A percentile compares a stretch with the other conserved stretches of the same genome.
Evolutionary conservation across 1,140 invertebrate species (phyloP).

Genomic region (Trichonephila clavipes): DNA sequence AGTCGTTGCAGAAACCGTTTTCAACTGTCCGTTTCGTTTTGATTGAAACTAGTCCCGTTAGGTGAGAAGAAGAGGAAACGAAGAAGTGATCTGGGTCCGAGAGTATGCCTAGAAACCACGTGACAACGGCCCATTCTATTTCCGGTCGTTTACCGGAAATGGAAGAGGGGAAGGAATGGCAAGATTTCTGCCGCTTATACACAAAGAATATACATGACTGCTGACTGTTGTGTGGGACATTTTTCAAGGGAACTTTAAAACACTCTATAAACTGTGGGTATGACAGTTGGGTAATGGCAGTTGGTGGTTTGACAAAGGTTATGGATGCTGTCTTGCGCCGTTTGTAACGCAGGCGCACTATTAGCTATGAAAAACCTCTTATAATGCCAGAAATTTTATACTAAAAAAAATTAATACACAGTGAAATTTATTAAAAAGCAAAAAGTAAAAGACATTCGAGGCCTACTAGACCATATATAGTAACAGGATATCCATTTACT

Average conservation of each 20-base stretch:
- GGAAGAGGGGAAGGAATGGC: conserved; percentile 67
- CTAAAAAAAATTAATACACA: too few relatives aligned
- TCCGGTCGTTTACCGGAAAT: conserved; percentile 73
- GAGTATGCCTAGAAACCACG: conserved; percentile 62
- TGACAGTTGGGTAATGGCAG: conserved; percentile 59
- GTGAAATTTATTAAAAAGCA: too few relatives aligned
- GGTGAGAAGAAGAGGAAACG: conserved; percentile 62
- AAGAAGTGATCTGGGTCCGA: conserved; percentile 60
- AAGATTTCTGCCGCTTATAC: conserved; percentile 70
- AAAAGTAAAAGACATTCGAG: too few relatives aligned
- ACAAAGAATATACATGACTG: conserved; percentile 75
- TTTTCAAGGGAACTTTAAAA: conserved; percentile 69
- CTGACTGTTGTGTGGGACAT: conserved; percentile 64
- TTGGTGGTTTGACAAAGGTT: conserved; percentile 16
- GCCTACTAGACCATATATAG: too few relatives aligned
- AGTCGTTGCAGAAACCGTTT: conserved; percentile 48
- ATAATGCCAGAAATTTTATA: too few relatives aligned
- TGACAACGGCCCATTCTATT: conserved; percentile 74
- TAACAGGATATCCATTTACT: too few relatives aligned
- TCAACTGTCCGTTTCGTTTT: conserved; percentile 73
- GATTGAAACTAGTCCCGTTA: conserved; percentile 69
- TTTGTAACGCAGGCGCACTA: not conserved
- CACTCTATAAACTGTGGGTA: conserved; percentile 58
- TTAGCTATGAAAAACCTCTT: not conserved
- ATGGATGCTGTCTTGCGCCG: conserved; percentile 2